Percentiles rank a stretch among this genome's conserved stretches.
Evolutionary conservation across 2,797 vertebrate species (phyloP).

Genomic region (Manis crassicaudata): DNA sequence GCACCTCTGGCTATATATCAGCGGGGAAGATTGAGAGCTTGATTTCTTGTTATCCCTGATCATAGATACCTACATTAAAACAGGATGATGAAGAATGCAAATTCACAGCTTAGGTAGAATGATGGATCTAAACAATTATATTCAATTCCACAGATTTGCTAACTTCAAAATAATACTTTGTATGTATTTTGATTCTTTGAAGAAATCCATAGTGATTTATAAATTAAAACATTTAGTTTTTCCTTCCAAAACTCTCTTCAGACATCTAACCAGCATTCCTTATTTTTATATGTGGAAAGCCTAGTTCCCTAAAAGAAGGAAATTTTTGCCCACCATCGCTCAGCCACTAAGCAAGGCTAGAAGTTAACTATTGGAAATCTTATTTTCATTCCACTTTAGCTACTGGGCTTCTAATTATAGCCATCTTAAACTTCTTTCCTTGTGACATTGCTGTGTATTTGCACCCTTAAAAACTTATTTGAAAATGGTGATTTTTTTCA

Average conservation of each 20-base stretch:
- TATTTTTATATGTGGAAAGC: background rate
- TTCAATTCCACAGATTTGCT: background rate
- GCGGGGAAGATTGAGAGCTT: background rate
- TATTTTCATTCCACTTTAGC: background rate
- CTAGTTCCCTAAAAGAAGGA: background rate
- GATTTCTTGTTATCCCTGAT: background rate
- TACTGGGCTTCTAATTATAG: background rate
- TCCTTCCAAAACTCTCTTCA: background rate
- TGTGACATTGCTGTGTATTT: background rate
- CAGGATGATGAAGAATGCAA: background rate
- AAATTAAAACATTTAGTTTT: constrained; percentile 29
- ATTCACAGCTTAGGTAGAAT: background rate
- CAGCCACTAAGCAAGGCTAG: background rate
- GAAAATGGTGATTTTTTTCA: background rate
- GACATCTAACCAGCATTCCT: background rate
- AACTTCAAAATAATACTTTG: constrained; percentile 14
- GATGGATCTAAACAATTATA: background rate
- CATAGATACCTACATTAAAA: background rate
- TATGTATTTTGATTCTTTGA: background rate
- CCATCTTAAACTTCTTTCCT: background rate
- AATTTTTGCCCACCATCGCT: background rate
- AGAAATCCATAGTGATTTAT: background rate
- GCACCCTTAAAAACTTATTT: background rate
- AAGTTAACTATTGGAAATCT: background rate
- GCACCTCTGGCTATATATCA: background rate